These are phyloP conservation scores for Centropyge bicolor DNA, from an alignment of 2,797 vertebrate genomes.

Conservation along the genomic window DNA sequence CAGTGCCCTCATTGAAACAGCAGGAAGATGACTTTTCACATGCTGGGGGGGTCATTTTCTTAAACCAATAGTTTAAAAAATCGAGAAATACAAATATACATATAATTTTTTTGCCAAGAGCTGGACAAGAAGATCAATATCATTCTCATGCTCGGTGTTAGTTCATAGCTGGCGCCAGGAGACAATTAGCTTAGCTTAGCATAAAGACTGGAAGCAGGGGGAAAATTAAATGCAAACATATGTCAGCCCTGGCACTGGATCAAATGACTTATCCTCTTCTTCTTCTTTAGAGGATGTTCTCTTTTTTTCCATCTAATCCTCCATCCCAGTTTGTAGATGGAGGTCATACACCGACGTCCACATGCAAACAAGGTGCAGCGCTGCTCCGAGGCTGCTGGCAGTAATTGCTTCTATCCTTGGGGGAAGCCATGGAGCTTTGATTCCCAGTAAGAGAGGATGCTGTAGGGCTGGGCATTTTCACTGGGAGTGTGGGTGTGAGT, in stretches of 20 bases:
- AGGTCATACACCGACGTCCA: background rate
- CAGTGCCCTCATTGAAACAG: background rate
- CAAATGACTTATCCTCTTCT: background rate
- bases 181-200: too few species aligned
- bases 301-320: background rate
- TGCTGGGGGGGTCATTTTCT: background rate
- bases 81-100: too few species aligned
- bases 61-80: background rate
- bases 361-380: conserved; percentile 16
- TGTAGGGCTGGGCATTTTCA: conserved; percentile 32
- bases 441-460: conserved; percentile 28
- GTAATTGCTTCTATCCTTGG: conserved; percentile 26
- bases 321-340: background rate
- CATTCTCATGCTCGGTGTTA: background rate
- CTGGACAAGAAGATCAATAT: background rate
- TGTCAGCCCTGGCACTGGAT: background rate
- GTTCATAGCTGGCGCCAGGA: background rate
- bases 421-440: conserved; percentile 25
- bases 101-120: too few species aligned
- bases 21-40: background rate
- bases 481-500: conserved; percentile 23
- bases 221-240: too few species aligned
- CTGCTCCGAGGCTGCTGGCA: conserved; percentile 13
- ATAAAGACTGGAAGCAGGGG: background rate
- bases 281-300: background rate